phyloP scores from a whole-genome alignment of 2,888 invertebrate genomes.

The Leptinotarsa rubiginosa region DNA sequence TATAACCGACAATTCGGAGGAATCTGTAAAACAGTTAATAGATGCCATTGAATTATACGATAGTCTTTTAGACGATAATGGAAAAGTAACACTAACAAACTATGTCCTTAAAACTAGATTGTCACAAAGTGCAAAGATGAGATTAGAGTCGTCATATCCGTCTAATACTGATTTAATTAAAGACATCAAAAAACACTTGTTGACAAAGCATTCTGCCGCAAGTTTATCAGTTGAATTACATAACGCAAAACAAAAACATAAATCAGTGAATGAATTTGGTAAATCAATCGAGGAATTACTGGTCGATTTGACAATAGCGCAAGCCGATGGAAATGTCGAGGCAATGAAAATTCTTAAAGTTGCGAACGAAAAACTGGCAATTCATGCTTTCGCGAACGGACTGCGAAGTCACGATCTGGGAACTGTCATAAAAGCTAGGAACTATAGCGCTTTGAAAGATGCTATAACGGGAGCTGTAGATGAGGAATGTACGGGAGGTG shows the following conservation, averaged over 20 bases:
- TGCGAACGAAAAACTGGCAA: constrained; percentile 46
- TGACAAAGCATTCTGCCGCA: constrained; percentile 40
- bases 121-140: constrained; percentile 38
- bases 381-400: constrained; percentile 45
- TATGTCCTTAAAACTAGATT: constrained; percentile 36
- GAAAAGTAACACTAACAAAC: constrained; percentile 43
- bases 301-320: constrained; percentile 41
- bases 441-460: constrained; percentile 33
- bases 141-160: constrained; percentile 33
- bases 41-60: constrained; percentile 47
- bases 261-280: constrained; percentile 29
- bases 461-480: constrained; percentile 22
- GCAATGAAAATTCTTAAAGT: constrained; percentile 28
- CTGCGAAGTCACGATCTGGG: constrained; percentile 34
- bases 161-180: constrained; percentile 34
- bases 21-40: constrained; percentile 45
- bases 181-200: constrained; percentile 37
- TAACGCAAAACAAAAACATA: constrained; percentile 34
- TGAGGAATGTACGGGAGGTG: not conserved
- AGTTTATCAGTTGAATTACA: constrained; percentile 35
- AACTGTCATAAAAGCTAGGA: constrained; percentile 34
- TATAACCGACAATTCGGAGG: constrained; percentile 42
- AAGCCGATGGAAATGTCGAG: constrained; percentile 40
- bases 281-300: constrained; percentile 37
- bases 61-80: constrained; percentile 42